A percentile compares a stretch with the other conserved stretches of the same genome.
These are phyloP conservation scores for Anadara kagoshimensis DNA, from an alignment of 1,140 invertebrate species.

Conservation along the genomic window DNA sequence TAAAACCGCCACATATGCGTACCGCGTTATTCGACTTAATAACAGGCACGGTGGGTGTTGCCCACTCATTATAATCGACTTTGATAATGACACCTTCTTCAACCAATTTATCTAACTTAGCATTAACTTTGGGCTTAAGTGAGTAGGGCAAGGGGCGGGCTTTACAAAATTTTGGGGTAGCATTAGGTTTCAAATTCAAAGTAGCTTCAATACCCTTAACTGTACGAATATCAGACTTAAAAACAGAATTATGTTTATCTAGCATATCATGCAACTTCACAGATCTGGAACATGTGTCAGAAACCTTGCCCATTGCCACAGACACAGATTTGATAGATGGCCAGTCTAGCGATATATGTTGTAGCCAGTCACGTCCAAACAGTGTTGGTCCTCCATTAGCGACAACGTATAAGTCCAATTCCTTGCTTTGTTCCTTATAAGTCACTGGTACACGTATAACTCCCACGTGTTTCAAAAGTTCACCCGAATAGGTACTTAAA, in stretches of 20 bases:
- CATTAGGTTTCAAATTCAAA: neutral
- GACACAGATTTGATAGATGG: constrained; percentile 1
- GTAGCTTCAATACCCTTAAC: no score
- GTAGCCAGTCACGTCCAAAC: constrained; percentile 36
- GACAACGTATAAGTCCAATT: constrained; percentile 22
- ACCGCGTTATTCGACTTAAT: constrained; percentile 67
- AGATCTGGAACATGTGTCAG: no score
- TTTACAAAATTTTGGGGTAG: constrained; percentile 41
- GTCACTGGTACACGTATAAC: neutral
- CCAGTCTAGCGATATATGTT: constrained; percentile 20
- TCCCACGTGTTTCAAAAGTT: constrained; percentile 16
- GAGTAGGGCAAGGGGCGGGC: constrained; percentile 68
- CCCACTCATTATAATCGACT: constrained; percentile 61
- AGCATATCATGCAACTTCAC: no score
- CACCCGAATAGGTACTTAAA: constrained; percentile 36
- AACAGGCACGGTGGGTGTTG: constrained; percentile 68
- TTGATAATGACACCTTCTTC: constrained; percentile 48
- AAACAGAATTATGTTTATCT: no score
- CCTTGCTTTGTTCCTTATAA: constrained; percentile 19
- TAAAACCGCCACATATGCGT: constrained; percentile 72
- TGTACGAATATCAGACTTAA: no score
- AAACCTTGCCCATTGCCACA: no score
- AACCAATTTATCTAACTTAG: constrained; percentile 37
- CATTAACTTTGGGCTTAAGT: constrained; percentile 63
- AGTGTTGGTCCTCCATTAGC: constrained; percentile 15